phyloP scores from a whole-genome alignment of 2,797 vertebrate species.

The Xenops minutus region DNA sequence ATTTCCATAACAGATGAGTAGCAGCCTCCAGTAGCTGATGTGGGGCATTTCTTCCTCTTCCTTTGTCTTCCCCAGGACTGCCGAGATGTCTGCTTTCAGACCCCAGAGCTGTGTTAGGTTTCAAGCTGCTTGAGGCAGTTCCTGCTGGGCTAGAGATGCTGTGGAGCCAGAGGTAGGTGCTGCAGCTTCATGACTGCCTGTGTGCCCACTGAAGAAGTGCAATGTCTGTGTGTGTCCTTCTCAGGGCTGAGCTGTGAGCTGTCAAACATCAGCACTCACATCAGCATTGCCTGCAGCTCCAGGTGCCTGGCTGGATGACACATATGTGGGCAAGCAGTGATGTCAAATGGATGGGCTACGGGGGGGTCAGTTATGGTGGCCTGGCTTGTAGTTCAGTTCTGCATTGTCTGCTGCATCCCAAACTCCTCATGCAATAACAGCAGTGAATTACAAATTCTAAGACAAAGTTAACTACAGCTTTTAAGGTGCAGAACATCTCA shows the following conservation, averaged over 20 bases:
- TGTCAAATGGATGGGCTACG: background rate
- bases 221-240: background rate
- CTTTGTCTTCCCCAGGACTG: background rate
- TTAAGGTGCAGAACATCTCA: background rate
- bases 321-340: rapidly evolving
- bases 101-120: background rate
- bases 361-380: background rate
- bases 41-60: background rate
- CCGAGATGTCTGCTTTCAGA: background rate
- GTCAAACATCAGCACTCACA: background rate
- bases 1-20: background rate
- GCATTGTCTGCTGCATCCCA: background rate
- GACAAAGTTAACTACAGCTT: background rate
- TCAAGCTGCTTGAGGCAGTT: background rate
- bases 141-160: background rate
- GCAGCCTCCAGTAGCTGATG: background rate
- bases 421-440: background rate
- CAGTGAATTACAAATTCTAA: background rate
- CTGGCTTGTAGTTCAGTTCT: background rate
- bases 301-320: background rate
- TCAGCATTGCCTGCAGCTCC: background rate
- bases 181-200: background rate
- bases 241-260: background rate
- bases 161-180: background rate
- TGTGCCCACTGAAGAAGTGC: background rate